Percentiles rank a stretch among this genome's conserved stretches.
These are phyloP conservation scores for Stenchaetothrips biformis DNA, from an alignment of 2,888 invertebrate species.

Conservation along the genomic window DNA sequence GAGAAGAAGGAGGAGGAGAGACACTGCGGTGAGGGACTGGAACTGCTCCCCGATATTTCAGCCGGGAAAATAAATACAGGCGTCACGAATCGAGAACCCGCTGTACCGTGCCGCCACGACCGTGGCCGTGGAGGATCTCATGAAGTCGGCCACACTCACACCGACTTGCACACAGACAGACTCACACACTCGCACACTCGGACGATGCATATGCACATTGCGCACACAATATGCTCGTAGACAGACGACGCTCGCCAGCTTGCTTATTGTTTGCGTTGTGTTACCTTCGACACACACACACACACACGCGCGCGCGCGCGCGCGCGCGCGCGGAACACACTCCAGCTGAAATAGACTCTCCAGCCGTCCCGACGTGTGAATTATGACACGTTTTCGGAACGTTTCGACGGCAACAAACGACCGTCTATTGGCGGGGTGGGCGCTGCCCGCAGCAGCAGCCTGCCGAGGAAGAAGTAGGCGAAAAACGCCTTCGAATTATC, in stretches of 20 bases:
- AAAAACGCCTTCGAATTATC: no score
- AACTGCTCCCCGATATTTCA: background rate
- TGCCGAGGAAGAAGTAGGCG: background rate
- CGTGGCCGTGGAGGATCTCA: background rate
- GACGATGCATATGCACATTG: background rate
- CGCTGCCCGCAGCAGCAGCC: background rate
- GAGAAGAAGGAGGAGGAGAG: background rate
- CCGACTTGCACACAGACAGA: no score
- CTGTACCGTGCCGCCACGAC: background rate
- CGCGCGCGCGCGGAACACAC: background rate
- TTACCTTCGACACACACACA: background rate
- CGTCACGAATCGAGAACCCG: conserved; percentile 6
- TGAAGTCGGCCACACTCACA: background rate
- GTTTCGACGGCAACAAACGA: background rate
- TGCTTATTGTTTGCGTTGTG: background rate
- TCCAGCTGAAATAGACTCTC: background rate
- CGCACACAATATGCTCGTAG: background rate
- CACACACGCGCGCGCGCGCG: background rate
- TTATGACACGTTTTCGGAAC: background rate
- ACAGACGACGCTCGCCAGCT: background rate
- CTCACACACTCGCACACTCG: no score
- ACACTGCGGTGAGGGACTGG: background rate
- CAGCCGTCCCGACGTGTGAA: background rate
- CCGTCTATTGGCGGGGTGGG: background rate
- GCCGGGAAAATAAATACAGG: background rate